Percentiles rank a stretch among this genome's conserved stretches.
These are phyloP conservation scores for Oscheius sp. DNA, from an alignment of 2,888 invertebrate species.

Conservation along the genomic window DNA sequence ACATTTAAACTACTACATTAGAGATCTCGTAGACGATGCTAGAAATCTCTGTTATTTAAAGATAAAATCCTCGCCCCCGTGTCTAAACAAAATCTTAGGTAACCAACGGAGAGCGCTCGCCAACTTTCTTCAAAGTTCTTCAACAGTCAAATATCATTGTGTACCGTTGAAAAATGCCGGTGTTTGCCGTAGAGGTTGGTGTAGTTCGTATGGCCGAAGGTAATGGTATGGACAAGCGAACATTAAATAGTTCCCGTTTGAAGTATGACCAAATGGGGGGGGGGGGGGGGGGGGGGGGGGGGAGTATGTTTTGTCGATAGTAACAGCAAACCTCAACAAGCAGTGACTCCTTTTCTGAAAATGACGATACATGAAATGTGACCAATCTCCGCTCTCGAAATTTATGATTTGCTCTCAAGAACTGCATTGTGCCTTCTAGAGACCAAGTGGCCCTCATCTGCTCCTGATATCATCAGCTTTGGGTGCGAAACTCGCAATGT, in stretches of 20 bases:
- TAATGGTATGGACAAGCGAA: neutral
- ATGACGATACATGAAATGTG: neutral
- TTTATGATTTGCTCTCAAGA: too few relatives aligned
- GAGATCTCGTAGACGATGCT: too few relatives aligned
- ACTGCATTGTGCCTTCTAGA: too few relatives aligned
- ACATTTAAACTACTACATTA: too few relatives aligned
- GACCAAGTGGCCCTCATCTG: neutral
- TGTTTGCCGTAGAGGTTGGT: conserved; percentile 1
- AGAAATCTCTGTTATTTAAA: too few relatives aligned
- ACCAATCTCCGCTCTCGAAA: neutral
- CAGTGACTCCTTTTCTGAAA: neutral
- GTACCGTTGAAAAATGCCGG: conserved; percentile 4
- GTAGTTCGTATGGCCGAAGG: conserved; percentile 15
- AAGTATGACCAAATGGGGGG: too few relatives aligned
- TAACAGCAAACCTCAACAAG: neutral
- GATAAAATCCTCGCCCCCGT: too few relatives aligned
- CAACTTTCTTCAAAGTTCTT: conserved; percentile 1
- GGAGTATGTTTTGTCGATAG: too few relatives aligned
- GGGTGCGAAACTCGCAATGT: conserved; percentile 28
- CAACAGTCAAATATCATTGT: conserved; percentile 9
- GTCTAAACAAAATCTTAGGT: too few relatives aligned
- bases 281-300: too few relatives aligned
- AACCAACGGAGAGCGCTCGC: too few relatives aligned
- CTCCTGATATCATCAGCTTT: conserved; percentile 16
- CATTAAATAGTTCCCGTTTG: too few relatives aligned